Base-by-base conservation (phyloP, 2,888 invertebrate genomes). In the Platycnemis pennipes region DNA sequence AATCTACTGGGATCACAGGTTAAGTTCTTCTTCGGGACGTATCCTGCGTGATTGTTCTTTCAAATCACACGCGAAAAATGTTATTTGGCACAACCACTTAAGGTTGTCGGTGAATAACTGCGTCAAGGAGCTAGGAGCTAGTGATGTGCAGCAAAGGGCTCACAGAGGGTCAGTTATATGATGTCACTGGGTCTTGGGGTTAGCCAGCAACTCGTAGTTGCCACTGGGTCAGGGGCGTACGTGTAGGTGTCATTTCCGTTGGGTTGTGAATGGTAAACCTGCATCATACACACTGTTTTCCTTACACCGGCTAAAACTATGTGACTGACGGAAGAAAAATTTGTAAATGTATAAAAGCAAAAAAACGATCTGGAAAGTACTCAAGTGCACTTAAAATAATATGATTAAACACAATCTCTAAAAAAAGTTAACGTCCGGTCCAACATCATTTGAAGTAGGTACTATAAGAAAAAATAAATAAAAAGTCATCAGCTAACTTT, bases 121-220 rank as follows among this genome's bases (percentile, higher is more conserved):
- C 37, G 77, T 2, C 31, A 37, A 13, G 77, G 37, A 37, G 77
- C 11, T 7, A 77, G 11, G 37, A 37, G 37, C 37, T 77, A 37
- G 5, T 37, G 11, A 37, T 77, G 31, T 13, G 2, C 77, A 37
- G 77, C 37, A 11, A 37, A 37, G 5, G 8, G 77, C 63, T n/a
- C n/a, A n/a, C 63, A n/a, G 8, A 26, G 63, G 63, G 63, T 63
- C 63, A 63, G 63, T 26, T 7, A 26, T 31, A 77, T 77, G 22
- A 77, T 77, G 77, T 77, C 77, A 77, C 77, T 77, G 77, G 77
- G 77, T 77, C 77, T 77, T 77, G 77, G 37, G 77, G 77, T 37
- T 77, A 77, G 77, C 37, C 5, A 37, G 77, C 11, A 13, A n/a
- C 31, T 37, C 37, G 77, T 37, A 31, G 13, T 13, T 37, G 77